These are phyloP conservation scores for Aplidium turbinatum DNA, from an alignment of 23 tunicate species.

Conservation along the genomic window DNA sequence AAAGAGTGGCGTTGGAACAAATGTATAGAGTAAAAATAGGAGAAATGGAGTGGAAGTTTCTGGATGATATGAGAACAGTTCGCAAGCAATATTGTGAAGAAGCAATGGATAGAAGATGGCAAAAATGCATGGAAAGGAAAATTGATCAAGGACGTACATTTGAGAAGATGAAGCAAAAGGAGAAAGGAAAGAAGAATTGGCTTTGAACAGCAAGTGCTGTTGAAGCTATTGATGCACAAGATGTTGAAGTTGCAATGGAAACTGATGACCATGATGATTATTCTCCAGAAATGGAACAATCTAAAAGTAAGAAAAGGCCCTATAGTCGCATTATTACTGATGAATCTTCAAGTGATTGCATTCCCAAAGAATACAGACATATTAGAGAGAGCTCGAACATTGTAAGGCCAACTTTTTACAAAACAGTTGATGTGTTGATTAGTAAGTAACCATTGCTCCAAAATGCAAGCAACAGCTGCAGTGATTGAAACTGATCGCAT, in stretches of 20 bases:
- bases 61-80: neutral
- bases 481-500: neutral
- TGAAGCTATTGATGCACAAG: neutral
- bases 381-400: neutral
- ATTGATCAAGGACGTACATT: too few relatives aligned
- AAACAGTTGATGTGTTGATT: neutral
- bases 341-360: too few relatives aligned
- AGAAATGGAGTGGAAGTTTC: neutral
- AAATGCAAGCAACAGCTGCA: conserved; percentile 3
- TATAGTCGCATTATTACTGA: too few relatives aligned
- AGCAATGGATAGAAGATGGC: conserved; percentile 4
- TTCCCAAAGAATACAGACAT: too few relatives aligned
- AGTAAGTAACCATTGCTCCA: conserved; percentile 13
- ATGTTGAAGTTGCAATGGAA: neutral
- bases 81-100: neutral
- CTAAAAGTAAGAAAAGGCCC: too few relatives aligned
- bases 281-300: too few relatives aligned
- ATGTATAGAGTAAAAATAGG: neutral
- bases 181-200: neutral
- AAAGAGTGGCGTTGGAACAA: neutral
- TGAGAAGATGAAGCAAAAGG: neutral
- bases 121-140: neutral
- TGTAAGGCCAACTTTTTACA: conserved; percentile 4
- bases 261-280: neutral
- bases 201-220: neutral